Base-by-base conservation (phyloP, 2,888 invertebrate genomes). In the Pinctada fucata region DNA sequence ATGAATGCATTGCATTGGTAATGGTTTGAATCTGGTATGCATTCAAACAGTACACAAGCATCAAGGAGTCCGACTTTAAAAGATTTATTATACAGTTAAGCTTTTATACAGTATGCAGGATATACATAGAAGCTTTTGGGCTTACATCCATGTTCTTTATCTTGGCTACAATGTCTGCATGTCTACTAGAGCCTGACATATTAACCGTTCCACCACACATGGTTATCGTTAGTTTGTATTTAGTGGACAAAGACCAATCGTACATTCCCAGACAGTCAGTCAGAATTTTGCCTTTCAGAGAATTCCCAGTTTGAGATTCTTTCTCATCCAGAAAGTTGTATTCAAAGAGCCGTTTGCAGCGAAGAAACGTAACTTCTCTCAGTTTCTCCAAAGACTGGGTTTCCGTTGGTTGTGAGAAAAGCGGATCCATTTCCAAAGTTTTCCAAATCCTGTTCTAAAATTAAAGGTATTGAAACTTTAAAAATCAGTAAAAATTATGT, bases 401-500 rank as follows among this genome's bases (percentile, higher is more conserved):
- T 16, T 94, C 93, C 50, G 93, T 93, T 8, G 94, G 93, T 86
- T 95, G 95, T 8, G 95, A 94, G 90, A 97, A 97, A 13, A 97
- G 92, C 0, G 96, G 96, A 91, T 97, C 97, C 75, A 94, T 95
- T 90, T 96, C 96, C 87, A 97, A 90, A 0, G 95, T 94, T n/a
- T 94, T 94, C 96, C 96, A 97, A 89, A 97, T 94, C 91, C 95
- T 95, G 91, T 96, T 94, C 97, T 97, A 88, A 8, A 93, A 93
- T 64, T 49, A 72, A 72, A 75, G 58, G 49, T 67, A 78, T 10
- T 1, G 31, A 16, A 8, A 49, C 1, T 67, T 47, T 2, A 8
- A 72, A 92, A 97, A 97, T 87, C 97, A 96, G 2, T 97, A 96
- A 82, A 86, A 90, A 51, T 86, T 82, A 87, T 87, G 85, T 16